Conservation (phyloP, 2,888 invertebrate species). For the Atherix ibis region DNA sequence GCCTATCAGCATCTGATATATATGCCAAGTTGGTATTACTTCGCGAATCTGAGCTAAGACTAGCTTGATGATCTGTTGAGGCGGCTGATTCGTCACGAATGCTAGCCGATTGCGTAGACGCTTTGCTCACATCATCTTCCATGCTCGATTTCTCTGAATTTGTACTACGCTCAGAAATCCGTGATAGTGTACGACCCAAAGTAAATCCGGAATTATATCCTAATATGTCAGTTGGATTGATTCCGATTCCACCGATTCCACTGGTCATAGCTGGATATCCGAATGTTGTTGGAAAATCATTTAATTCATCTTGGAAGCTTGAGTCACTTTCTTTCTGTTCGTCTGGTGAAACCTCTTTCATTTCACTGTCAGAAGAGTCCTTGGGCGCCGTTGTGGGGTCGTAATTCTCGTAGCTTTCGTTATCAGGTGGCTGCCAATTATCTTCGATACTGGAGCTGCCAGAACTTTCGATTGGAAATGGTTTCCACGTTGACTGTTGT, state of each 20-base stretch:
- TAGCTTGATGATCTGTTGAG: conserved; percentile 73
- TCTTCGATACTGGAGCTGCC: conserved; percentile 77
- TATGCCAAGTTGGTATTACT: conserved; percentile 57
- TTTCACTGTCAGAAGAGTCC: conserved; percentile 28
- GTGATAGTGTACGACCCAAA: conserved; percentile 58
- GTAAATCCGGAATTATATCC: conserved; percentile 61
- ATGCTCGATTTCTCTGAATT: conserved; percentile 78
- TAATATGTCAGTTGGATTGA: conserved; percentile 48
- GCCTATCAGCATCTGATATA: conserved; percentile 61
- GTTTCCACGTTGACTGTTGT: conserved; percentile 64
- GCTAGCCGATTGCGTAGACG: conserved; percentile 68
- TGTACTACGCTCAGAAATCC: conserved; percentile 78
- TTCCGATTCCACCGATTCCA: conserved; percentile 35
- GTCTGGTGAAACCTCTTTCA: conserved; percentile 37
- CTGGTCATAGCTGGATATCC: conserved; percentile 48
- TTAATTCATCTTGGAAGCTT: conserved; percentile 58
- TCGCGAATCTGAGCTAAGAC: conserved; percentile 70
- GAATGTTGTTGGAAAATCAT: conserved; percentile 59
- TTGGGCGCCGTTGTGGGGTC: conserved; percentile 27
- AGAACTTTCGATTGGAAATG: conserved; percentile 70
- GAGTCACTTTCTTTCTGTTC: conserved; percentile 42
- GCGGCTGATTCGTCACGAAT: conserved; percentile 69
- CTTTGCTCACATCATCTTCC: conserved; percentile 74
- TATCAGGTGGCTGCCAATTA: conserved; percentile 62
- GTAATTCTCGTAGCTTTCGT: conserved; percentile 44